Evolutionary conservation across 1,140 invertebrate species (phyloP), one percentile per base, ranked within the genome.

Genomic region (Mya arenaria): DNA sequence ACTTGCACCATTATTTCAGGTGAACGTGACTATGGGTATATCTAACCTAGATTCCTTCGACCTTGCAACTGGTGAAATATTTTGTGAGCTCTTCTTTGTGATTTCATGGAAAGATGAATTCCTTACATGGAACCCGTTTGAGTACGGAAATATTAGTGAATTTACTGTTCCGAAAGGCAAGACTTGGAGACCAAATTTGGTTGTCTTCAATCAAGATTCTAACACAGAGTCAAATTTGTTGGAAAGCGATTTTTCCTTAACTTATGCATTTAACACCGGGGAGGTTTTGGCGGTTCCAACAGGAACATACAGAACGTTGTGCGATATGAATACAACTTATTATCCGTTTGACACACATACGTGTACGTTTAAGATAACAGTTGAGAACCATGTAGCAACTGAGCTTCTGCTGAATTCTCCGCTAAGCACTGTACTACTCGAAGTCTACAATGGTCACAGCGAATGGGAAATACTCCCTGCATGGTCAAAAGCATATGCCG

Each of bases 21-120:
- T n/a, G n/a, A n/a, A n/a, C n/a, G n/a, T n/a, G n/a, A n/a, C n/a
- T n/a, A n/a, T n/a, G n/a, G n/a, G n/a, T n/a, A n/a, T n/a, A n/a
- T n/a, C n/a, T n/a, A n/a, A n/a, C n/a, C n/a, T n/a, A n/a, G n/a
- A n/a, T n/a, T n/a, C n/a, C n/a, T n/a, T n/a, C n/a, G n/a, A n/a
- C n/a, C n/a, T n/a, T n/a, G n/a, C n/a, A n/a, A n/a, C n/a, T n/a
- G n/a, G n/a, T n/a, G n/a, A n/a, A n/a, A n/a, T n/a, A n/a, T n/a
- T n/a, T n/a, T n/a, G n/a, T n/a, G n/a, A n/a, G n/a, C n/a, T n/a
- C n/a, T n/a, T n/a, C n/a, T n/a, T n/a, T n/a, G n/a, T n/a, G n/a
- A n/a, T 72, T n/a, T 37, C 48, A 23, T 72, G 69, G 69, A 37
- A 2, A 36, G 69, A 72, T 58, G 69, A 72, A 19, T 56, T 36